phyloP scores from a whole-genome alignment of 2,888 invertebrate genomes.

The Junonia oenone region DNA sequence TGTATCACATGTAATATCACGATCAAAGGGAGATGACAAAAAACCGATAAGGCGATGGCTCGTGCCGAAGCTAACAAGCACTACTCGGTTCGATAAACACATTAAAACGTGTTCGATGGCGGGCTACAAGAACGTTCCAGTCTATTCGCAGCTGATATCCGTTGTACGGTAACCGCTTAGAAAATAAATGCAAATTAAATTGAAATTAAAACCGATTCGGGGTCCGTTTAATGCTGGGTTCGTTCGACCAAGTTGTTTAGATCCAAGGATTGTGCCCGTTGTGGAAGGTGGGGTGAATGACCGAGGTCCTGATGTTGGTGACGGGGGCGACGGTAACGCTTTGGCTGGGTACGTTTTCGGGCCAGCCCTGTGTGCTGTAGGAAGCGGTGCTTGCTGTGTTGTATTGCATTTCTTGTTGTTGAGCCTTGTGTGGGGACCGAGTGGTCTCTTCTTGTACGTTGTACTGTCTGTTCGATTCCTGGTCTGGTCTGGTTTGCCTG shows the following conservation, averaged over 20 bases:
- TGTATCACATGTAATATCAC: constrained; percentile 20
- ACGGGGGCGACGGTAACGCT: constrained; percentile 42
- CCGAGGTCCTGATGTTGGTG: constrained; percentile 52
- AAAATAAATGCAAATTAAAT: constrained; percentile 40
- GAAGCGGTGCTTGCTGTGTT: constrained; percentile 26
- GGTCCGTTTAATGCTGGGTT: constrained; percentile 32
- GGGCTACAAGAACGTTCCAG: constrained; percentile 7
- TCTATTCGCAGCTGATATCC: constrained; percentile 15
- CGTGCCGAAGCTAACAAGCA: constrained; percentile 18
- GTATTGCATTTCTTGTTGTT: constrained; percentile 32
- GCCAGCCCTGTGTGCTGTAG: constrained; percentile 34
- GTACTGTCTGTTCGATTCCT: constrained; percentile 28
- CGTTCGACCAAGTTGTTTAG: constrained; percentile 32
- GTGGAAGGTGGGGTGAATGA: constrained; percentile 53
- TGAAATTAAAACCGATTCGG: constrained; percentile 31
- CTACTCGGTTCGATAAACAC: constrained; percentile 20
- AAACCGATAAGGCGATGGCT: constrained; percentile 23
- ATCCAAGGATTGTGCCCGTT: constrained; percentile 44
- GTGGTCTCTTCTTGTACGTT: constrained; percentile 30
- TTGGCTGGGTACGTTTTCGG: constrained; percentile 25
- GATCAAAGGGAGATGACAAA: constrained; percentile 27
- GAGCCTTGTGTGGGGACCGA: constrained; percentile 31
- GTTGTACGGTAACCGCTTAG: constrained; percentile 18
- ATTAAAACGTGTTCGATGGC: constrained; percentile 18
- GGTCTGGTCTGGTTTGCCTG: constrained; percentile 7